Conservation (phyloP, 2,797 vertebrate species). For the Pristis pectinata region DNA sequence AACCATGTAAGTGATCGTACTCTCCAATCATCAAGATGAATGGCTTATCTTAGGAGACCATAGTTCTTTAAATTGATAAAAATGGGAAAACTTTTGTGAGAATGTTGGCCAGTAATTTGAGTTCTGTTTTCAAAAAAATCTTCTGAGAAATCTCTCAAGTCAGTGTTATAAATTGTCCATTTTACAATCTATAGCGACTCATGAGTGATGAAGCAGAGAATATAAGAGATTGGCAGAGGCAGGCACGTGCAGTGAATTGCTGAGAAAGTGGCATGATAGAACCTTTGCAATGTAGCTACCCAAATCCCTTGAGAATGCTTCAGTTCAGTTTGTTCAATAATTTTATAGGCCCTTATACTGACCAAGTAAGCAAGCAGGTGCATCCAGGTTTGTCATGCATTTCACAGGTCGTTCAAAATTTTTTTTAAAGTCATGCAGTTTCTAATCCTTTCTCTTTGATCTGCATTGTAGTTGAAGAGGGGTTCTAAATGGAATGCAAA, state of each 20-base stretch:
- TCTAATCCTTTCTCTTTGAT: background rate
- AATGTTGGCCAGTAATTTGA: conserved; percentile 4
- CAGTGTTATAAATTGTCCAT: background rate
- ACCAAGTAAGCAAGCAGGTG: background rate
- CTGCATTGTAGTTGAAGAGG: background rate
- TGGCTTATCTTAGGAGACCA: background rate
- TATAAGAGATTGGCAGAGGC: conserved; percentile 9
- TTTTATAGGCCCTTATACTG: background rate
- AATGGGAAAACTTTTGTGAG: background rate
- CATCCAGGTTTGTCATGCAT: conserved; percentile 41
- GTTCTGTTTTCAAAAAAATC: background rate
- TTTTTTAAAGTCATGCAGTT: background rate
- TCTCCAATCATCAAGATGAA: background rate
- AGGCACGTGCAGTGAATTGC: background rate
- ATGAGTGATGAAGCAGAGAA: background rate
- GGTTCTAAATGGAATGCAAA: background rate
- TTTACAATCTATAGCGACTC: background rate
- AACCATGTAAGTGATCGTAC: conserved; percentile 68
- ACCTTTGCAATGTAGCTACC: background rate
- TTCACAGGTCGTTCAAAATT: conserved; percentile 49
- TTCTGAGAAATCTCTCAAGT: background rate
- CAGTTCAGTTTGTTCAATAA: background rate
- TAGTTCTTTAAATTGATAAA: conserved; percentile 4
- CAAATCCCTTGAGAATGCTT: background rate
- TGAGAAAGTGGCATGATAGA: background rate